These are phyloP conservation scores for Tympanoctomys barrerae DNA, from an alignment of 2,797 vertebrate genomes.

Conservation along the genomic window DNA sequence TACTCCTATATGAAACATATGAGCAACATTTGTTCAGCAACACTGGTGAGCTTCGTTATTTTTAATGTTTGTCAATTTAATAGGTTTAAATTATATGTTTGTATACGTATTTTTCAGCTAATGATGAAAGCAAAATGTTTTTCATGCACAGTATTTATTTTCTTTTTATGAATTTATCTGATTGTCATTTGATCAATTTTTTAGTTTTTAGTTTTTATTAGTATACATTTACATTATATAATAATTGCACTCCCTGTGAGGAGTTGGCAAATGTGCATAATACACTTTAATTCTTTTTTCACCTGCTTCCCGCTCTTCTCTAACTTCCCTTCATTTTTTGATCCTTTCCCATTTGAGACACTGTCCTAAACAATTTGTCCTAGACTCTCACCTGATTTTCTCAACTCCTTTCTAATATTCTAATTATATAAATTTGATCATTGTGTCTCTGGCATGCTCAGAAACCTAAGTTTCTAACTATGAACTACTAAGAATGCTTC, in stretches of 20 bases:
- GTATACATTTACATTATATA: not conserved
- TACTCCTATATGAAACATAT: not conserved
- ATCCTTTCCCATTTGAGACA: not conserved
- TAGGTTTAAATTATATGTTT: not conserved
- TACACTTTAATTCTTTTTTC: not conserved
- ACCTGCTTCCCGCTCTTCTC: not conserved
- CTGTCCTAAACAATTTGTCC: not conserved
- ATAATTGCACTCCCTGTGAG: not conserved
- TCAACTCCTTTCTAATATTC: not conserved
- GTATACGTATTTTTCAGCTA: not conserved
- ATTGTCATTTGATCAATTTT: not conserved
- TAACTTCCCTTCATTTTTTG: not conserved
- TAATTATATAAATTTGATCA: not conserved
- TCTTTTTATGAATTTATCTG: slow-evolving; percentile 30
- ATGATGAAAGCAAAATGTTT: not conserved
- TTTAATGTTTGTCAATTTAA: slow-evolving; percentile 22
- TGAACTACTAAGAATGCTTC: not conserved
- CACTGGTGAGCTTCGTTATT: not conserved
- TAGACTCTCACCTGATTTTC: not conserved
- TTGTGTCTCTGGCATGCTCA: not conserved
- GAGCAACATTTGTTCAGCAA: not conserved
- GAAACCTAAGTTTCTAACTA: not conserved
- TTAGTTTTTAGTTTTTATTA: not conserved
- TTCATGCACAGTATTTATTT: not conserved
- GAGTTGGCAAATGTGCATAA: not conserved